Percentiles rank a stretch among this genome's conserved stretches.
These are phyloP conservation scores for Ornithoptera priamus DNA, from an alignment of 2,888 invertebrate species.

Conservation along the genomic window DNA sequence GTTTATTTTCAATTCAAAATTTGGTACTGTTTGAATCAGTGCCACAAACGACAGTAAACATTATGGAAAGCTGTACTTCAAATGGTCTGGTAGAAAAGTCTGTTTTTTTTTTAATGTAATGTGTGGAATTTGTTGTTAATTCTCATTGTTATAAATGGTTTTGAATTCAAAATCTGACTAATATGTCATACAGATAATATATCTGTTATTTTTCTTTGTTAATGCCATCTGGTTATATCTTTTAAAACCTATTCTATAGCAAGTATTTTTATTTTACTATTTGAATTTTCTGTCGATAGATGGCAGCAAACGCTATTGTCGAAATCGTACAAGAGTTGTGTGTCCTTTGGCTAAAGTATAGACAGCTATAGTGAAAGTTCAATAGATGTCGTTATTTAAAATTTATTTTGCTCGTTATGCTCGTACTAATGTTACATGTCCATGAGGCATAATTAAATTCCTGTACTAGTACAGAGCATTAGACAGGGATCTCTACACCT, in stretches of 20 bases:
- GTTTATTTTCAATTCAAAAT: background rate
- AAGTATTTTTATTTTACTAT: background rate
- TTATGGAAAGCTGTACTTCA: background rate
- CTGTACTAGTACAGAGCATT: no score
- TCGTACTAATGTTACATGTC: no score
- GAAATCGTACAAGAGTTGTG: background rate
- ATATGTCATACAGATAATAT: background rate
- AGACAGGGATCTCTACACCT: no score
- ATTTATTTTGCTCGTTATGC: no score
- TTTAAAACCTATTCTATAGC: background rate
- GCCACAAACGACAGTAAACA: background rate
- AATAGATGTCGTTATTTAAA: background rate
- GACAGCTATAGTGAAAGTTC: background rate
- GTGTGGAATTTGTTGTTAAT: no score
- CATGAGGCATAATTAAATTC: no score
- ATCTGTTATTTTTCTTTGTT: background rate
- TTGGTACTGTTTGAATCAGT: background rate
- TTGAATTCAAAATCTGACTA: no score
- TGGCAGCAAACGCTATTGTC: background rate
- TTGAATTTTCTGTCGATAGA: background rate
- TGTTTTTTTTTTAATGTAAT: background rate
- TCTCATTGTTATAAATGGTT: no score
- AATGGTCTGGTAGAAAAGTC: background rate
- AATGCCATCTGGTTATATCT: background rate
- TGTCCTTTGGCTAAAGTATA: background rate